phyloP scores from a whole-genome alignment of 37 sponge, comb jelly and placozoan genomes.

The Haliclona indistincta region DNA sequence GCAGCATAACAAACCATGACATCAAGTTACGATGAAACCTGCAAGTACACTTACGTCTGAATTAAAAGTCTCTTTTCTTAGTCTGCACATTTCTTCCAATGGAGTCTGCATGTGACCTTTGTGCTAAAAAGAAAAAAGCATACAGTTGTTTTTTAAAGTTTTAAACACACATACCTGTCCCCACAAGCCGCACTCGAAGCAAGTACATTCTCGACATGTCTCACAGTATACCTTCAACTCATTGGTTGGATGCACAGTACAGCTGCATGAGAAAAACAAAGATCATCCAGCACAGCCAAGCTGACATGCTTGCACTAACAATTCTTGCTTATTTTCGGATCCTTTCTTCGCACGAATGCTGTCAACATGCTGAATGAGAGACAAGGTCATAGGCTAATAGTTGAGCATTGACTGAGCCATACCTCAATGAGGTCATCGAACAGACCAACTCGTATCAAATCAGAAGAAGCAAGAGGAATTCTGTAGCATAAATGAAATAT shows the following conservation, averaged over 20 bases:
- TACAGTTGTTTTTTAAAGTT: no score
- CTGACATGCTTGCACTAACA: no score
- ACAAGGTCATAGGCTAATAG: background rate
- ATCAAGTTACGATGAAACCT: no score
- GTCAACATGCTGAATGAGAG: no score
- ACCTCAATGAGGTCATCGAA: constrained; percentile 33
- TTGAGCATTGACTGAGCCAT: background rate
- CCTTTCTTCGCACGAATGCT: no score
- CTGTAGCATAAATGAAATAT: background rate
- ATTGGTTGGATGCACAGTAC: constrained; percentile 48
- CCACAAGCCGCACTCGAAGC: constrained; percentile 83
- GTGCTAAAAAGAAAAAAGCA: no score
- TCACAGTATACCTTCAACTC: constrained; percentile 80
- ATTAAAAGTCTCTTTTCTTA: no score
- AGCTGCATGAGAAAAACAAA: constrained; percentile 6
- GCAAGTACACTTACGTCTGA: no score
- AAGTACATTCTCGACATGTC: constrained; percentile 76
- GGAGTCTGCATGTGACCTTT: no score
- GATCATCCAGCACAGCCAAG: no score
- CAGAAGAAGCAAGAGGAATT: constrained; percentile 5
- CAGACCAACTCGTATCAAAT: constrained; percentile 30
- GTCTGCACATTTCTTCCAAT: no score
- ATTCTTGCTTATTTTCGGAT: no score
- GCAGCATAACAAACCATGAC: background rate
- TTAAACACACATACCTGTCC: constrained; percentile 51